Evolutionary conservation across 2,888 invertebrate genomes (phyloP).

Genomic region (Polymixis lichenea): DNA sequence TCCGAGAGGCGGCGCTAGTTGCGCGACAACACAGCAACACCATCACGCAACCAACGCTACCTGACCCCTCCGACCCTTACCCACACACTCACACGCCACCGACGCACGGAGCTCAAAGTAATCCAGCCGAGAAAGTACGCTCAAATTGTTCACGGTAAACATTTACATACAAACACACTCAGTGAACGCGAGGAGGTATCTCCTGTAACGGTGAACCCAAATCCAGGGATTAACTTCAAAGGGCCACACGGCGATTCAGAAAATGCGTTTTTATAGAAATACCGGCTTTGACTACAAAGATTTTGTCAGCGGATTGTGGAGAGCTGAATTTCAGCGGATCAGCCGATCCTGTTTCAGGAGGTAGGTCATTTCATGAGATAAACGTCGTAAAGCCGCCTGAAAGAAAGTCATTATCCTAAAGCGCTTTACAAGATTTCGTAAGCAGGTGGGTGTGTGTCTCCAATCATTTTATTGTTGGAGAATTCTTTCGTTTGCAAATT

Average conservation of each 20-base stretch:
- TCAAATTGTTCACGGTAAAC: constrained; percentile 77
- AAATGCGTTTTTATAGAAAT: constrained; percentile 89
- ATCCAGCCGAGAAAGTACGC: constrained; percentile 71
- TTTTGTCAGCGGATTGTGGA: constrained; percentile 83
- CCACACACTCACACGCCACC: constrained; percentile 41
- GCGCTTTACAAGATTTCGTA: constrained; percentile 68
- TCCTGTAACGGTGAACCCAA: constrained; percentile 75
- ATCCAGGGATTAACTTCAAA: constrained; percentile 89
- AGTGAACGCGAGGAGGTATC: constrained; percentile 69
- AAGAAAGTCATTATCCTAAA: constrained; percentile 71
- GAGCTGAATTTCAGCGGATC: constrained; percentile 78
- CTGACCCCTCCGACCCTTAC: constrained; percentile 64
- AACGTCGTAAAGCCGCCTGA: constrained; percentile 64
- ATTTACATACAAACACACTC: constrained; percentile 76
- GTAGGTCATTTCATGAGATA: constrained; percentile 76
- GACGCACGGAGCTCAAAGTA: constrained; percentile 66
- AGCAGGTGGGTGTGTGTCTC: constrained; percentile 55
- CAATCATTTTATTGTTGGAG: constrained; percentile 57
- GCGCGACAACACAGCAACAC: constrained; percentile 63
- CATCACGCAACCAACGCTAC: constrained; percentile 63
- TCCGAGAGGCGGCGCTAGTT: constrained; percentile 73
- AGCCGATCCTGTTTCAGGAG: constrained; percentile 79
- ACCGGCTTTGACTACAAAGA: constrained; percentile 84
- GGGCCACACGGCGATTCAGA: constrained; percentile 82
- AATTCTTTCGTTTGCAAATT: constrained; percentile 53